Percentiles rank a stretch among this genome's conserved stretches.
These are phyloP conservation scores for Amphiprion percula DNA, from an alignment of 2,113 vertebrate genomes.

Conservation along the genomic window DNA sequence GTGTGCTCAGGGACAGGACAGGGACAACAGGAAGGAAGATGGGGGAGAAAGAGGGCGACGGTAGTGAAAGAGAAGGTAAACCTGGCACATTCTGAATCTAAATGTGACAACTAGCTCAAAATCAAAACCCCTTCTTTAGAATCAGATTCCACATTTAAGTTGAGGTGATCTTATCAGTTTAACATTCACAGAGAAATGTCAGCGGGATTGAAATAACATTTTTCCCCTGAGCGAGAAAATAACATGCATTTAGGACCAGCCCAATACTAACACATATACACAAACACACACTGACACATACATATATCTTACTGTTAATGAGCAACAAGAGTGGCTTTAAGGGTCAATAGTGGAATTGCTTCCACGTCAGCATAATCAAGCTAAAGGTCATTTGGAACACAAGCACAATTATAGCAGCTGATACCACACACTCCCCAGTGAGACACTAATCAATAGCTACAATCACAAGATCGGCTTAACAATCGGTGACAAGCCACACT, in stretches of 20 bases:
- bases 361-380: conserved; percentile 60
- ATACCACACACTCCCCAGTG: conserved; percentile 4
- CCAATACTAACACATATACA: not conserved
- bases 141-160: not conserved
- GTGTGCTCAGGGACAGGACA: no score
- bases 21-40: no score
- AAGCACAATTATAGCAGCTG: conserved; percentile 28
- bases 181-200: not conserved
- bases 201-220: not conserved
- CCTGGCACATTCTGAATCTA: no score
- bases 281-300: conserved; percentile 1
- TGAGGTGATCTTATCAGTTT: not conserved
- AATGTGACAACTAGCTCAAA: no score
- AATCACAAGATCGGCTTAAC: conserved; percentile 35
- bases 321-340: conserved; percentile 45
- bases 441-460: conserved; percentile 53
- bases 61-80: no score
- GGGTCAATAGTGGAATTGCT: conserved; percentile 67
- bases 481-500: conserved; percentile 15
- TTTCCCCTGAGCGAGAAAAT: not conserved
- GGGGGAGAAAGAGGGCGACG: no score
- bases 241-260: not conserved
- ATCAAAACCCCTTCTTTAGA: no score
- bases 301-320: conserved; percentile 35
- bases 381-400: conserved; percentile 49